These are phyloP conservation scores for Girardia tigrina DNA, from an alignment of 2,888 invertebrate species.

Conservation along the genomic window DNA sequence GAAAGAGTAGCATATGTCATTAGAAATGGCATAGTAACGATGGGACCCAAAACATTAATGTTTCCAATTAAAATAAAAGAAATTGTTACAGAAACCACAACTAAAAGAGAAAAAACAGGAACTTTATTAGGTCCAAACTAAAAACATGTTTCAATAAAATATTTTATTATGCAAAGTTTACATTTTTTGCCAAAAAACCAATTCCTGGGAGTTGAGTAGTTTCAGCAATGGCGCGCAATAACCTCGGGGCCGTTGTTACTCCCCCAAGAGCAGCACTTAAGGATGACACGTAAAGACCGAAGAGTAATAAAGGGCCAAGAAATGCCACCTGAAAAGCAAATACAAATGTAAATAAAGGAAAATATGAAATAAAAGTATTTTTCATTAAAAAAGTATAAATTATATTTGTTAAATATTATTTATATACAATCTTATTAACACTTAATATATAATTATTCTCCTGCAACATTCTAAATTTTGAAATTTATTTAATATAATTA, in stretches of 20 bases:
- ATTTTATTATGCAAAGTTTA: too few species aligned
- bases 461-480: too few species aligned
- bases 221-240: constrained; percentile 60
- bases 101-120: constrained; percentile 74
- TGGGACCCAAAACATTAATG: constrained; percentile 81
- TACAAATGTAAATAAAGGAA: too few species aligned
- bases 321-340: constrained; percentile 38
- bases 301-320: constrained; percentile 56
- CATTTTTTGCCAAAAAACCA: constrained; percentile 20
- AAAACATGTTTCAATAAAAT: too few species aligned
- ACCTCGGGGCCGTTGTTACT: constrained; percentile 82
- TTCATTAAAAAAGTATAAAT: too few species aligned
- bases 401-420: too few species aligned
- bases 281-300: constrained; percentile 78
- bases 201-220: constrained; percentile 38
- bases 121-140: constrained; percentile 67
- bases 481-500: too few species aligned
- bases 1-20: constrained; percentile 85
- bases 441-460: too few species aligned
- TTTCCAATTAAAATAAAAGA: constrained; percentile 80
- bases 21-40: constrained; percentile 91
- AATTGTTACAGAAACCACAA: constrained; percentile 74
- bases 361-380: too few species aligned
- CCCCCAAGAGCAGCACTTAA: constrained; percentile 81
- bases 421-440: too few species aligned